Evolutionary conservation across 2,797 vertebrate genomes (phyloP).

Genomic region (Muraenolepis orangiensis): DNA sequence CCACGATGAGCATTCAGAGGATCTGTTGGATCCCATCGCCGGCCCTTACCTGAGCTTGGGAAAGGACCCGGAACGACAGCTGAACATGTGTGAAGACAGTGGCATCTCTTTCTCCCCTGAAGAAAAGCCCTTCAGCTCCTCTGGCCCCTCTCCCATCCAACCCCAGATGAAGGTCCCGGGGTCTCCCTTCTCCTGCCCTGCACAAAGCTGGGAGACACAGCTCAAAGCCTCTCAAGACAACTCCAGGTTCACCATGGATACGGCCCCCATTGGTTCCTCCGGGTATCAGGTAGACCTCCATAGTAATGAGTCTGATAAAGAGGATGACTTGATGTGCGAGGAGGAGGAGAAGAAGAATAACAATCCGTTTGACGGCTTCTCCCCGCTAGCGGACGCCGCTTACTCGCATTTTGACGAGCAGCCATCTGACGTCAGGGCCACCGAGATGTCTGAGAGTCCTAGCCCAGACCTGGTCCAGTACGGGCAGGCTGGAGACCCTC

Average conservation of each 20-base stretch:
- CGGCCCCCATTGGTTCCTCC: constrained; percentile 50
- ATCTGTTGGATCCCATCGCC: constrained; percentile 50
- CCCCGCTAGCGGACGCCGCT: constrained; percentile 62
- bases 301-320: constrained; percentile 64
- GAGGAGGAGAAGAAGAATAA: constrained; percentile 73
- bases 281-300: constrained; percentile 57
- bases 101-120: constrained; percentile 68
- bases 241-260: constrained; percentile 67
- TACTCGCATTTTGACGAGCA: constrained; percentile 68
- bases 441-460: constrained; percentile 84
- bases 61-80: constrained; percentile 55
- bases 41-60: constrained; percentile 65
- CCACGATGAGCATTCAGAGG: constrained; percentile 55
- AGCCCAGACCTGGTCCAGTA: constrained; percentile 95
- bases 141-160: constrained; percentile 56
- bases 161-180: constrained; percentile 62
- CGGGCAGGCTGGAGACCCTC: constrained; percentile 80
- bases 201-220: constrained; percentile 68
- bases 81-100: constrained; percentile 66
- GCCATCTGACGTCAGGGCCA: constrained; percentile 50
- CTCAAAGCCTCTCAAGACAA: constrained; percentile 64
- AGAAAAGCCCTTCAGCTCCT: constrained; percentile 64
- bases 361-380: constrained; percentile 71
- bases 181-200: constrained; percentile 77
- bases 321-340: constrained; percentile 67